Evolutionary conservation across 2,888 invertebrate genomes (phyloP).

Genomic region (Celastrina argiolus): DNA sequence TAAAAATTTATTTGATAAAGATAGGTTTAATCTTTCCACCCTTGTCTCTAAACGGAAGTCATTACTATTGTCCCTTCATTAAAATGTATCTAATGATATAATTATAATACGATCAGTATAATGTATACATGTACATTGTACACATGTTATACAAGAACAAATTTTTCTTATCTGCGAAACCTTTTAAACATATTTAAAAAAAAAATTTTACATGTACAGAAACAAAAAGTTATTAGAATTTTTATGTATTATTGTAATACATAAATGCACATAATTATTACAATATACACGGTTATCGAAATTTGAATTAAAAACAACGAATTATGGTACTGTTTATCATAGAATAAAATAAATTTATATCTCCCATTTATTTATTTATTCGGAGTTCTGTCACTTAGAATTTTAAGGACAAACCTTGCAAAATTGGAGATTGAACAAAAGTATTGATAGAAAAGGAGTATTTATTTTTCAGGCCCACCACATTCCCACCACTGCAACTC

Average conservation of each 20-base stretch:
- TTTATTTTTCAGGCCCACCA: no score
- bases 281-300: no score
- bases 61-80: not conserved
- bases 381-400: no score
- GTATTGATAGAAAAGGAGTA: no score
- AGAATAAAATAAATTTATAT: no score
- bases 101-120: constrained; percentile 1
- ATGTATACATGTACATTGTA: not conserved
- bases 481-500: no score
- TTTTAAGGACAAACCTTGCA: no score
- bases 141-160: constrained; percentile 5
- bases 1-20: not conserved
- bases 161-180: constrained; percentile 5
- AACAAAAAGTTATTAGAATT: no score
- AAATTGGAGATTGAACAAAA: no score
- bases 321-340: no score
- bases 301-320: no score
- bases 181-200: not conserved
- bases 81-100: constrained; percentile 3
- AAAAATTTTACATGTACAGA: not conserved
- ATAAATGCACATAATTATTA: not conserved
- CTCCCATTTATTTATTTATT: no score
- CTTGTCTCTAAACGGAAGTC: not conserved
- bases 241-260: not conserved
- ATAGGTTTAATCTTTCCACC: not conserved